These are phyloP conservation scores for Allygus modestus DNA, from an alignment of 2,888 invertebrate species.

Conservation along the genomic window DNA sequence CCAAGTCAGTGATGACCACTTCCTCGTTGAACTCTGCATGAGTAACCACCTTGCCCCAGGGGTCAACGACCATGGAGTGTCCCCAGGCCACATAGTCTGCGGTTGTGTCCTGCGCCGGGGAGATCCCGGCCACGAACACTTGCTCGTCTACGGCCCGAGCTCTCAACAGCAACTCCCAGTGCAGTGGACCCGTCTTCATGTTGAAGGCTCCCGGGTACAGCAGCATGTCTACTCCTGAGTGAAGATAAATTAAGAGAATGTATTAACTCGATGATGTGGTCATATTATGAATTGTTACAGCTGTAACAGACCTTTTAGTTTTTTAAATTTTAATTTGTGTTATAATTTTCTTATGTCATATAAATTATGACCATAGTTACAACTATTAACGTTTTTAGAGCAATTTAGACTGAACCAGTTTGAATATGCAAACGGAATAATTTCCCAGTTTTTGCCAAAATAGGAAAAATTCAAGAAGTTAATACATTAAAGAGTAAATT, in stretches of 20 bases:
- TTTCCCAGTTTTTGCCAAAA: too few relatives aligned
- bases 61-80: constrained; percentile 89
- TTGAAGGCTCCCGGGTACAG: constrained; percentile 98
- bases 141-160: constrained; percentile 86
- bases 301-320: too few relatives aligned
- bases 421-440: too few relatives aligned
- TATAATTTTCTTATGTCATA: too few relatives aligned
- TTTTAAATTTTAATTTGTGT: too few relatives aligned
- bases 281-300: constrained; percentile 36
- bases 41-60: constrained; percentile 87
- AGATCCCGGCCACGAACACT: constrained; percentile 89
- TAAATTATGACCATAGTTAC: too few relatives aligned
- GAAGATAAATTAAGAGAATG: too few relatives aligned
- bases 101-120: constrained; percentile 86
- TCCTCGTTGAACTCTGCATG: constrained; percentile 84
- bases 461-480: too few relatives aligned
- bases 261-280: too few relatives aligned
- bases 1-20: constrained; percentile 86
- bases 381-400: too few relatives aligned
- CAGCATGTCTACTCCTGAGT: constrained; percentile 88
- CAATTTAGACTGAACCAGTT: too few relatives aligned
- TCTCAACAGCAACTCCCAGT: constrained; percentile 92
- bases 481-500: too few relatives aligned
- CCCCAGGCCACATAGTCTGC: constrained; percentile 93
- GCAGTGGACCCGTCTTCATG: constrained; percentile 96